A percentile compares a stretch with the other conserved stretches of the same genome.
phyloP scores from a whole-genome alignment of 23 tunicate species.

The Oikopleura albicans region DNA sequence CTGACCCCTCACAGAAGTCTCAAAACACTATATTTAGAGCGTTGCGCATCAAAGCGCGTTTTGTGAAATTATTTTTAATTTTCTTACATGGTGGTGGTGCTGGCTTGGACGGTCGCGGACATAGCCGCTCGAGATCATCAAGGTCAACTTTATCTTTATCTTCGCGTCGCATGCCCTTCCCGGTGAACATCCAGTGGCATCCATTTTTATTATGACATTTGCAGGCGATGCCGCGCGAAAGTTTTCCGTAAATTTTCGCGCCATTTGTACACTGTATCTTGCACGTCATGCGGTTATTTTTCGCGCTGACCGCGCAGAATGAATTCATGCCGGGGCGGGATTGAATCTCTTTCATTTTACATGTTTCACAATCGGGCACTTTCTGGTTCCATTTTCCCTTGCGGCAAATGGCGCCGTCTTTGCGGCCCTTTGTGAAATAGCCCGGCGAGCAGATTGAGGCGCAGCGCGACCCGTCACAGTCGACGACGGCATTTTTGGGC shows the following conservation, averaged over 20 bases:
- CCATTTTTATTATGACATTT: constrained; percentile 17
- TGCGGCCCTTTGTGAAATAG: background rate
- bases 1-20: too few species aligned
- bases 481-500: background rate
- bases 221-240: background rate
- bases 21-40: too few species aligned
- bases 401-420: background rate
- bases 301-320: background rate
- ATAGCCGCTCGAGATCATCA: background rate
- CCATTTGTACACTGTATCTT: constrained; percentile 7
- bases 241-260: background rate
- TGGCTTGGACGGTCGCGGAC: background rate
- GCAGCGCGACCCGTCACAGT: background rate
- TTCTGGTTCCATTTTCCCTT: background rate
- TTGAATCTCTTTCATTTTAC: background rate
- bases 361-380: background rate
- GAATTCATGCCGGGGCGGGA: constrained; percentile 1
- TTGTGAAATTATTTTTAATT: too few species aligned
- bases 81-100: background rate
- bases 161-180: constrained; percentile 10
- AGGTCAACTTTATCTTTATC: background rate
- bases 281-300: background rate
- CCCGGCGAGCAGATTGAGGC: background rate
- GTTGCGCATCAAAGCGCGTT: too few species aligned
- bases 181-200: constrained; percentile 18